phyloP scores from a whole-genome alignment of 1,140 invertebrate species.

The Aphelenchoides avenae region DNA sequence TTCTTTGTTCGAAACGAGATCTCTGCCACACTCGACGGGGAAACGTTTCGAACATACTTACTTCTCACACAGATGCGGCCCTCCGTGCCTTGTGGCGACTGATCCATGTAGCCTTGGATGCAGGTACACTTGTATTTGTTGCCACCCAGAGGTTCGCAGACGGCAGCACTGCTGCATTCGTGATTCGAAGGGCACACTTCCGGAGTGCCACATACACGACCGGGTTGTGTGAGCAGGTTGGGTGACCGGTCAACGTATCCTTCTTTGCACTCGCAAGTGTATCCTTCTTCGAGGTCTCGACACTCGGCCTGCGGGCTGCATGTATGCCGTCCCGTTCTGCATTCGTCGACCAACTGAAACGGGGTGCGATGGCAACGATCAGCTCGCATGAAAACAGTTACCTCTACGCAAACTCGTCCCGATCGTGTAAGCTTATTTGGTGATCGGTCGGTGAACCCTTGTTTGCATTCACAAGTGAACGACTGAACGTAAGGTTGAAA shows the following conservation, averaged over 20 bases:
- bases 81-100: slow-evolving; percentile 44
- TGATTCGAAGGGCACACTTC: slow-evolving; percentile 57
- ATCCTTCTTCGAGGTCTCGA: slow-evolving; percentile 58
- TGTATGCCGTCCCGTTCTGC: slow-evolving; percentile 45
- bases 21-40: background rate
- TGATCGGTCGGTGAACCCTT: slow-evolving; percentile 52
- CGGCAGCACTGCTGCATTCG: slow-evolving; percentile 55
- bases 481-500: slow-evolving; percentile 30
- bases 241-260: slow-evolving; percentile 48
- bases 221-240: slow-evolving; percentile 53
- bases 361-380: background rate
- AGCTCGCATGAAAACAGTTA: slow-evolving; percentile 1
- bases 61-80: slow-evolving; percentile 58
- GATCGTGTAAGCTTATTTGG: slow-evolving; percentile 51
- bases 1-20: background rate
- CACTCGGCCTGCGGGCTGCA: slow-evolving; percentile 55
- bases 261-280: slow-evolving; percentile 58
- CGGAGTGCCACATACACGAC: slow-evolving; percentile 48
- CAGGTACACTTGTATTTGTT: slow-evolving; percentile 55
- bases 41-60: slow-evolving; percentile 20
- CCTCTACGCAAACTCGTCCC: slow-evolving; percentile 56
- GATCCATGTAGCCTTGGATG: slow-evolving; percentile 50
- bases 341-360: slow-evolving; percentile 51
- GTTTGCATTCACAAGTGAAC: slow-evolving; percentile 54
- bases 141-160: slow-evolving; percentile 57